phyloP scores from a whole-genome alignment of 2,113 vertebrate genomes.

The Campylomormyrus numenius region DNA sequence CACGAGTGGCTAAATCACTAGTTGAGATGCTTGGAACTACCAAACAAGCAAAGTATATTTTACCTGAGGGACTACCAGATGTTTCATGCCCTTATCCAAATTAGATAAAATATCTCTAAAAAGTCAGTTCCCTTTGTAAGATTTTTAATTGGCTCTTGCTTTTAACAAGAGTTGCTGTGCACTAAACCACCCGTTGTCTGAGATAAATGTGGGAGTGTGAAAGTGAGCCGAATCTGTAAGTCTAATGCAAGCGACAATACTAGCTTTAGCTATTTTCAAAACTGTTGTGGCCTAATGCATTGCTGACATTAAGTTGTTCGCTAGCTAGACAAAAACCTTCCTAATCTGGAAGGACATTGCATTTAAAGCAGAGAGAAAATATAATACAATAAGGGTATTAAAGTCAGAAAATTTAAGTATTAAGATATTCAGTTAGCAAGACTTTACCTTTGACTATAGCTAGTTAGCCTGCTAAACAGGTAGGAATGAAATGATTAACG shows the following conservation, averaged over 20 bases:
- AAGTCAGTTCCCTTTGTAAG: neutral
- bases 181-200: neutral
- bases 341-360: neutral
- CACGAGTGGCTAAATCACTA: neutral
- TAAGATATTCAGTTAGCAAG: neutral
- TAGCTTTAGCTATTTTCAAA: neutral
- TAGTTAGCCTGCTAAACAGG: neutral
- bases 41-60: neutral
- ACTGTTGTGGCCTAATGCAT: neutral
- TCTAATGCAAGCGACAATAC: neutral
- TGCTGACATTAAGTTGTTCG: neutral
- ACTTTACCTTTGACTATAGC: neutral
- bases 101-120: neutral
- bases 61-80: neutral
- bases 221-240: neutral
- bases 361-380: neutral
- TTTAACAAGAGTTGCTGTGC: neutral
- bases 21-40: neutral
- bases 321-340: neutral
- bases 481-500: neutral
- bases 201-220: neutral
- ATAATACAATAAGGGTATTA: neutral
- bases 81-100: neutral
- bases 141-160: neutral
- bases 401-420: neutral